Evolutionary conservation across 2,888 invertebrate species (phyloP).

Genomic region (Epinotia brunnichana): DNA sequence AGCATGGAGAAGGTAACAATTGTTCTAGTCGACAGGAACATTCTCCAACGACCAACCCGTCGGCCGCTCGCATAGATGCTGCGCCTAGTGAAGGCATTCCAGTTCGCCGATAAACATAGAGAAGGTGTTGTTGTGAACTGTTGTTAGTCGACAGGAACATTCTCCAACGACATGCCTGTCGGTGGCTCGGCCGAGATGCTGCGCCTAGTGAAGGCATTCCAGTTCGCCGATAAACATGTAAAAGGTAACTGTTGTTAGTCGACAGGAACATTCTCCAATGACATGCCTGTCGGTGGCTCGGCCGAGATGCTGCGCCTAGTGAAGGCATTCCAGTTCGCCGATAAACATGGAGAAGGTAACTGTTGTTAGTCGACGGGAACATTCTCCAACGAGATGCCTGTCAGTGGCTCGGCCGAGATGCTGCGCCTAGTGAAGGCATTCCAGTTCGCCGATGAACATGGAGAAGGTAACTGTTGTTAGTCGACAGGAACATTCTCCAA

Average conservation of each 20-base stretch:
- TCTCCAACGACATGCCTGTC: too few relatives aligned
- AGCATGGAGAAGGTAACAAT: too few relatives aligned
- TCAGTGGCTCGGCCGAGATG: conserved; percentile 94
- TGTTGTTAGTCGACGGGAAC: too few relatives aligned
- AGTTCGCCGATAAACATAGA: conserved; percentile 90
- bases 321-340: conserved; percentile 95
- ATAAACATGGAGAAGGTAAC: conserved; percentile 94
- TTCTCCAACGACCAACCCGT: conserved; percentile 77
- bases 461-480: conserved; percentile 87
- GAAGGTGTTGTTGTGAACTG: conserved; percentile 85
- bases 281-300: conserved; percentile 95
- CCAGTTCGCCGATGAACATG: conserved; percentile 95
- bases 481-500: conserved; percentile 89
- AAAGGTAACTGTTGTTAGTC: conserved; percentile 84
- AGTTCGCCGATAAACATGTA: conserved; percentile 95
- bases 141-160: too few relatives aligned
- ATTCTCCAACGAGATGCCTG: conserved; percentile 94
- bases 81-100: conserved; percentile 93
- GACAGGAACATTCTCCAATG: conserved; percentile 83
- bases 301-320: conserved; percentile 93
- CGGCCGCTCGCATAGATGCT: conserved; percentile 93
- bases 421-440: conserved; percentile 94
- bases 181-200: conserved; percentile 93
- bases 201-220: conserved; percentile 93
- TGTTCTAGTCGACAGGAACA: too few relatives aligned